A percentile compares a stretch with the other conserved stretches of the same genome.
Evolutionary conservation across 2,113 vertebrate genomes (phyloP).

Genomic region (Prochilodus magdalenae): DNA sequence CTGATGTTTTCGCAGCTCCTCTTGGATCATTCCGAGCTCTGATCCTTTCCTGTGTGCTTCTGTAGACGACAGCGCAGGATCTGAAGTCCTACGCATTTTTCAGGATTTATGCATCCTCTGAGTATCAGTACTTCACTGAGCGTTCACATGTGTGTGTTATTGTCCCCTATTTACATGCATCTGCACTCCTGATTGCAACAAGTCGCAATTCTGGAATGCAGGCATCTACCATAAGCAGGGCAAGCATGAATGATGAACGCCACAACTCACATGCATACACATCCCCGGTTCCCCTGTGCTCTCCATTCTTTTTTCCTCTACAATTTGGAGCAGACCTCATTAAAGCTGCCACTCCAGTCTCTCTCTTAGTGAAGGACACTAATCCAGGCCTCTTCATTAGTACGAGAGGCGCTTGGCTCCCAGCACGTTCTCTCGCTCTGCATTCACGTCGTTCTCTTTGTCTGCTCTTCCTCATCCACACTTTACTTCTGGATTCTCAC

Average conservation of each 20-base stretch:
- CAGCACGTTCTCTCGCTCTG: not conserved
- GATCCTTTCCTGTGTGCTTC: not conserved
- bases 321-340: not conserved
- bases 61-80: not conserved
- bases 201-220: not conserved
- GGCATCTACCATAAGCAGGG: not conserved
- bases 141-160: not conserved
- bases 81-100: not conserved
- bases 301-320: not conserved
- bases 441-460: not conserved
- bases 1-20: not conserved
- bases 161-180: not conserved
- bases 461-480: not conserved
- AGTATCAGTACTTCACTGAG: not conserved
- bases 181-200: not conserved
- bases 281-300: not conserved
- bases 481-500: not conserved
- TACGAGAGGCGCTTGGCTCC: not conserved
- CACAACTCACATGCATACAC: not conserved
- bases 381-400: constrained; percentile 30
- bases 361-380: constrained; percentile 5
- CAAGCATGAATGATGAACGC: not conserved
- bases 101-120: not conserved
- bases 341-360: constrained; percentile 16
- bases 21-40: not conserved